Base-by-base conservation (phyloP, 2,797 vertebrate genomes). In the Microchirus variegatus region DNA sequence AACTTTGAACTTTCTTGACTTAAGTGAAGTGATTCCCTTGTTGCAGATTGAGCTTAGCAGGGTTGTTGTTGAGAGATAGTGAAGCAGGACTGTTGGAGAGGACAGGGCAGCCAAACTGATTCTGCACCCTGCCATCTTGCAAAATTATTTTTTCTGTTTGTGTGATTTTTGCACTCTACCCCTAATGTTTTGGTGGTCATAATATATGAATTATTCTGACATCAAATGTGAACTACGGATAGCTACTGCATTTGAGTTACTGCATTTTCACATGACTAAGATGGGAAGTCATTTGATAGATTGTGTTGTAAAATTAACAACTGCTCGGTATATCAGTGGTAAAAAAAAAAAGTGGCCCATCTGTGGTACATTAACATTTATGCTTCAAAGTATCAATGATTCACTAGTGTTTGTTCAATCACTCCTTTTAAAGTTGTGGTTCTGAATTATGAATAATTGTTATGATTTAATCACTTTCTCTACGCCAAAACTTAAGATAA, bases 1-100 rank as follows among this genome's bases (percentile, higher is more conserved):
- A 64, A 90, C 90, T 90, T 91, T 90, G 83, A 91, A 84, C 81
- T 76, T 51, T 60, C 59, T 67, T 75, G 79, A 89, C 82, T 81
- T 56, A 56, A 75, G 50, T 52, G 64, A 75, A 74, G 69, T 74
- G 61, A 86, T 82, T 86, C 75, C 63, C 61, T 53, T 50, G 35
- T 44, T 70, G 55, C 49, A 56, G 71, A 51, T 17, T 18, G 16
- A 18, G 44, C 3, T 18, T 16, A 10, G 8, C 9, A 5, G 63
- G 67, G 59, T 53, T 73, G 66, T 57, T 59, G 52, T 40, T 60
- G 56, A 67, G 53, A 16, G 16, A 14, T 15, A 22, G 4, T 52
- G 49, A 70, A 0, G 15, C 54, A 54, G 49, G 14, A 18, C 1
- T 16, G 5, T 4, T 9, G 54, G 51, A 69, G 14, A 52, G n/a